Percentiles rank a stretch among this genome's conserved stretches.
Conservation (phyloP, 2,797 vertebrate genomes). For the Ctenosaura bakeri region DNA sequence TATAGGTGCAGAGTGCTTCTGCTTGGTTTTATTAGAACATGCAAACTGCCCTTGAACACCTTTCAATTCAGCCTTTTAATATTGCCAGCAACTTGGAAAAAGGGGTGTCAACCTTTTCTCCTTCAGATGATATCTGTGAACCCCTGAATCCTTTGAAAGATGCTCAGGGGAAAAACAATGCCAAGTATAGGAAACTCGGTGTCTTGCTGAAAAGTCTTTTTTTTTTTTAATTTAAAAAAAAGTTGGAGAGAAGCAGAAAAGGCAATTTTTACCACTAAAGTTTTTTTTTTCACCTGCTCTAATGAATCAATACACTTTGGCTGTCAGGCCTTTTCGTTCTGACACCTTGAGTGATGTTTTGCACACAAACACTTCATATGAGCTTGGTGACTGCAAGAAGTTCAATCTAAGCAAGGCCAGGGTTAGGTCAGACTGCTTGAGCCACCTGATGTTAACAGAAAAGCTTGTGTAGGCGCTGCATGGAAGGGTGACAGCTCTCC, state of each 20-base stretch:
- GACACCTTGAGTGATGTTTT: slow-evolving; percentile 34
- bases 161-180: neutral
- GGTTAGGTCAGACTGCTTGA: slow-evolving; percentile 35
- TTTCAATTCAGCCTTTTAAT: slow-evolving; percentile 19
- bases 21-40: neutral
- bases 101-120: neutral
- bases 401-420: slow-evolving; percentile 17
- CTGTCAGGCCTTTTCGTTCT: slow-evolving; percentile 27
- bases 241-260: neutral
- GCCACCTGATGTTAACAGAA: slow-evolving; percentile 9
- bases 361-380: slow-evolving; percentile 7
- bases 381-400: neutral
- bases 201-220: neutral
- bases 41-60: neutral
- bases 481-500: slow-evolving; percentile 57
- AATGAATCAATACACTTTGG: slow-evolving; percentile 30
- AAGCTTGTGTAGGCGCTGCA: slow-evolving; percentile 24
- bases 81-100: neutral
- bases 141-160: neutral
- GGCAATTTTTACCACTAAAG: slow-evolving; percentile 47
- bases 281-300: slow-evolving; percentile 30
- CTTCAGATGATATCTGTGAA: neutral
- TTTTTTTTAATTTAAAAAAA: neutral
- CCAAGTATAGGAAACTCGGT: neutral
- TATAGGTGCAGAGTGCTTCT: slow-evolving; percentile 19